Evolutionary conservation across 2,113 vertebrate genomes (phyloP).

Genomic region (Lucifuga dentata): DNA sequence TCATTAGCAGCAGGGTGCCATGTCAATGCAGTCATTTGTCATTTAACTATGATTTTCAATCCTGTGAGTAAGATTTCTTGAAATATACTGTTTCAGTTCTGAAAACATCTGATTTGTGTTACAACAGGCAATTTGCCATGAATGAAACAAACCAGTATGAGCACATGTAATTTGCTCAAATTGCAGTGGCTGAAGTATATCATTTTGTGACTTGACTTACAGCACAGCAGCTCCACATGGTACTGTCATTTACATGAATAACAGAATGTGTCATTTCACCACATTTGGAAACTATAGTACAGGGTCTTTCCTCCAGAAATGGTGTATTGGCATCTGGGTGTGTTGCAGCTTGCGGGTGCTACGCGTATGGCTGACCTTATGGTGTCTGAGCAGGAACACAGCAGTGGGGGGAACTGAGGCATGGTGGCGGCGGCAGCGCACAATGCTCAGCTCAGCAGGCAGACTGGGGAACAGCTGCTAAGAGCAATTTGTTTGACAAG

Average conservation of each 20-base stretch:
- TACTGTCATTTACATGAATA: conserved; percentile 25
- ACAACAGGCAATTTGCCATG: conserved; percentile 30
- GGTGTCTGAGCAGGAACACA: conserved; percentile 60
- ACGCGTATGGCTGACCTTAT: conserved; percentile 58
- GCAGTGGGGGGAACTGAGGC: conserved; percentile 49
- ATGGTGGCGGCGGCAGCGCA: conserved; percentile 13
- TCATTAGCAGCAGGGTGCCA: neutral
- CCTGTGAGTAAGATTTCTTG: neutral
- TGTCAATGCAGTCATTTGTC: conserved; percentile 5
- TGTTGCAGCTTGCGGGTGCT: conserved; percentile 19
- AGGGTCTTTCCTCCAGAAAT: conserved; percentile 7
- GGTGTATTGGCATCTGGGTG: conserved; percentile 25
- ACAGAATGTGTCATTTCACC: conserved; percentile 11
- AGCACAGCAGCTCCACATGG: conserved; percentile 1
- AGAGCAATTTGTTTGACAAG: conserved; percentile 75
- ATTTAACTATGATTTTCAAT: conserved; percentile 3
- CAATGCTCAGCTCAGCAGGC: conserved; percentile 62
- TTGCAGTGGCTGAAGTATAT: conserved; percentile 31
- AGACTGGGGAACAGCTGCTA: conserved; percentile 75
- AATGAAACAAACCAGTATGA: conserved; percentile 25
- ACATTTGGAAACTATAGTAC: conserved; percentile 3
- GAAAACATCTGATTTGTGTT: conserved; percentile 28
- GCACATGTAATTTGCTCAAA: conserved; percentile 32
- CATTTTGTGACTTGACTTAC: conserved; percentile 38
- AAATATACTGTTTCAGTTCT: conserved; percentile 15